Base-by-base conservation (phyloP, 2,113 vertebrate species). In the Syngnathoides biaculeatus region DNA sequence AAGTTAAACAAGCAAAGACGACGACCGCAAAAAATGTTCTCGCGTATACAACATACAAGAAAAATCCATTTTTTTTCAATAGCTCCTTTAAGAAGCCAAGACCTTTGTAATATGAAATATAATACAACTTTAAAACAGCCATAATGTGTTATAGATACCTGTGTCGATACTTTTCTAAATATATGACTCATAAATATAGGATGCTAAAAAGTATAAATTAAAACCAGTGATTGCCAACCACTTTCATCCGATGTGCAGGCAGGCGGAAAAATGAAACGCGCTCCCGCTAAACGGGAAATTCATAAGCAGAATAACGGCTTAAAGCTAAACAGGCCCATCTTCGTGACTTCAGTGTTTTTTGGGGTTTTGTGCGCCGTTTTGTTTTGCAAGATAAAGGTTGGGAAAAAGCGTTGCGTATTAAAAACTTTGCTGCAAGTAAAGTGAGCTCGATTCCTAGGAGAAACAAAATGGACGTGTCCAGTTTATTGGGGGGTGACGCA, bases 41-140 rank as follows among this genome's bases (percentile, higher is more conserved):
- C 81, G 79, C 81, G 86, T 75, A 82, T 22, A 70, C 43, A 72
- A 68, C 15, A 38, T 30, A 60, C n/a, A n/a, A 7, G 15, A 40
- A 15, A 62, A 4, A 10, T 43, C n/a, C 39, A 5, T 15, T 62
- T 17, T 59, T 53, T 56, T 26, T n/a, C 14, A 14, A 42, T 55
- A 13, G 0, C 22, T 71, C 43, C 22, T 76, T 59, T 59, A 12
- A 27, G 8, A 58, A n/a, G 20, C 65, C 15, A 63, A 53, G 40
- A 35, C 10, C 26, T 30, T 57, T 57, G 26, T 57, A 30, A 7
- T 8, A 57, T 17, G 14, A 17, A 26, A 24, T 50, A 30, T 20
- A 48, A 8, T 12, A 45, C n/a, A 43, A 61, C 24, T 14, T 45
- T 58, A 27, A 67, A 75, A 50, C 10, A 52, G 35, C 17, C 45